A percentile compares a stretch with the other conserved stretches of the same genome.
phyloP scores from a whole-genome alignment of 2,888 invertebrate species.

The Drosophila flavopinicola region DNA sequence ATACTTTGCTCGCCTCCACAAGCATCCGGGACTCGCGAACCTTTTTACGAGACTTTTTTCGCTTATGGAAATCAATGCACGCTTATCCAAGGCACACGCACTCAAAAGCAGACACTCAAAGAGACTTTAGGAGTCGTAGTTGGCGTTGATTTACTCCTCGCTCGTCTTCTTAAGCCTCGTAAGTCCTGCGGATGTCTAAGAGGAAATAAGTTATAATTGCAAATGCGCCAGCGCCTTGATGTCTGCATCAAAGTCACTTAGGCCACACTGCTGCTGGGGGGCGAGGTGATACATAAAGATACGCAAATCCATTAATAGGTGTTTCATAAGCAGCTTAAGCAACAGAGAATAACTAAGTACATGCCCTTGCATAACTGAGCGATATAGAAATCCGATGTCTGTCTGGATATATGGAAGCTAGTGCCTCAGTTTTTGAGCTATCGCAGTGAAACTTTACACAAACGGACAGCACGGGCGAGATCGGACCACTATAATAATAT shows the following conservation, averaged over 20 bases:
- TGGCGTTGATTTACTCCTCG: constrained; percentile 54
- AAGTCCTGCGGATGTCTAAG: constrained; percentile 44
- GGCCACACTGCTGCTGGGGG: constrained; percentile 1
- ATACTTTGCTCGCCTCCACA: constrained; percentile 25
- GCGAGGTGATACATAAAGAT: not conserved
- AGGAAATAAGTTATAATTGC: constrained; percentile 71
- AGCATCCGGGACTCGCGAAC: constrained; percentile 41
- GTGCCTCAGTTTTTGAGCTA: no score
- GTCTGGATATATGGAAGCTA: no score
- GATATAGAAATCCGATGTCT: no score
- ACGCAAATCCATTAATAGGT: constrained; percentile 4
- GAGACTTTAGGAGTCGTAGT: constrained; percentile 21
- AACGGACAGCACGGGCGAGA: no score
- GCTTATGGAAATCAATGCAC: constrained; percentile 71
- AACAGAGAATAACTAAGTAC: not conserved
- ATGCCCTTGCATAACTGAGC: no score
- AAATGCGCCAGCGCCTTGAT: constrained; percentile 32
- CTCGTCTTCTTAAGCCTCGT: constrained; percentile 48
- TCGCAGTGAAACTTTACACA: no score
- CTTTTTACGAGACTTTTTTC: constrained; percentile 57
- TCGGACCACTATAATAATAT: no score
- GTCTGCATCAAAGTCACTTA: constrained; percentile 42
- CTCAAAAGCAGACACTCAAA: constrained; percentile 2
- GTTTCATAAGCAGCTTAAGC: constrained; percentile 4
- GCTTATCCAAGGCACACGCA: constrained; percentile 28